Evolutionary conservation across 2,797 vertebrate genomes (phyloP).

Genomic region (Enteromius paludinosus): DNA sequence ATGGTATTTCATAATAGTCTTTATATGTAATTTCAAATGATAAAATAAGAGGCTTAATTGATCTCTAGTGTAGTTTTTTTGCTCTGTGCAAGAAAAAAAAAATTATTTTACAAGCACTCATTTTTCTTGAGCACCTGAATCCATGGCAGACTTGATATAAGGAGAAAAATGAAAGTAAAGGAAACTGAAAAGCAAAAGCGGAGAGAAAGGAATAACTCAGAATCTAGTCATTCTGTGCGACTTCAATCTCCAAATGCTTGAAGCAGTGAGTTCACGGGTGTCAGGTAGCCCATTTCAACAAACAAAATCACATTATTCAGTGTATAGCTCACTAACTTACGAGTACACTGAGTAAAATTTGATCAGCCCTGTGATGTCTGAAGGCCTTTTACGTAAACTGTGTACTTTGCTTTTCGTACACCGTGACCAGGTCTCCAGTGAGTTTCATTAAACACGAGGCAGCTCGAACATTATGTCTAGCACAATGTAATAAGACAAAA

Average conservation of each 20-base stretch:
- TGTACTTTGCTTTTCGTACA: conserved; percentile 1
- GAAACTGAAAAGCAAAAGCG: not conserved
- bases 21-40: not conserved
- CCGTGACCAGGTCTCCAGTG: conserved; percentile 23
- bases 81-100: not conserved
- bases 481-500: conserved; percentile 4
- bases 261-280: conserved; percentile 25
- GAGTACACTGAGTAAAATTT: conserved; percentile 27
- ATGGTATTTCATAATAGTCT: too few species aligned
- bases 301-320: conserved; percentile 43
- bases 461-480: not conserved
- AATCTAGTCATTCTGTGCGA: not conserved
- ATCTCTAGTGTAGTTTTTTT: not conserved
- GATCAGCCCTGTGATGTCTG: conserved; percentile 36
- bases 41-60: not conserved
- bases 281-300: conserved; percentile 34
- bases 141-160: not conserved
- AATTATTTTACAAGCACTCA: not conserved
- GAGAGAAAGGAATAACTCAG: conserved; percentile 14
- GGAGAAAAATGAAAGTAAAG: not conserved
- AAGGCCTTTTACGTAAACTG: conserved; percentile 32
- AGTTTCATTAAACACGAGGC: not conserved
- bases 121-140: not conserved
- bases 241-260: conserved; percentile 7
- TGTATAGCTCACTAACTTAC: conserved; percentile 9